Evolutionary conservation across 2,888 invertebrate genomes (phyloP), one percentile per base, ranked within the genome.

Genomic region (Cylloceria caligata): DNA sequence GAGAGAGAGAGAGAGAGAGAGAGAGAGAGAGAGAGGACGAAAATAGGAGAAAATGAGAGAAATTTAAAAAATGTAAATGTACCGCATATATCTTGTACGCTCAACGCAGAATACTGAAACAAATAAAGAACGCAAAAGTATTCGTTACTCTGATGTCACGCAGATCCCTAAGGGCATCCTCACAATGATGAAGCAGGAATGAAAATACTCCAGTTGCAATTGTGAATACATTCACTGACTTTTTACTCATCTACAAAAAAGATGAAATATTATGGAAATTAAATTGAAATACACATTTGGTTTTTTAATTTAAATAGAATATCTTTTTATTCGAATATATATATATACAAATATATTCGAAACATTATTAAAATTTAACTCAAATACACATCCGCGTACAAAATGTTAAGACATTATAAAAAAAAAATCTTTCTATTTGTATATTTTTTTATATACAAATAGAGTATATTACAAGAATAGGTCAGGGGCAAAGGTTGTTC

Each of bases 111-210:
- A 52, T 3, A 52, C 27, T 55, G 49, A 27, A n/a, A 55, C 11
- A 55, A 27, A 55, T 55, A 55, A 27, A 55, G 24, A 55, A 27
- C 27, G 27, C n/a, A 16, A 45, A 27, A 24, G 55, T 55, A 55
- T 55, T 55, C 27, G 27, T 55, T 55, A 13, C 27, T 2, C 27
- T 27, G 55, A 27, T 27, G 55, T 55, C 27, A 27, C 55, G 55
- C 27, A 13, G 5, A 11, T 55, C 55, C 55, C 55, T 55, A 55
- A 55, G 55, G 55, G 55, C 55, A 27, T 55, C 27, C 13, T 27
- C 27, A 55, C 55, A 55, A 55, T 55, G 27, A 24, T 27, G 55
- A 27, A 27, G 11, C 27, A 9, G 27, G 27, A 55, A 27, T 11
- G 55, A 55, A 0, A 55, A 55, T 55, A 27, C 27, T 21, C 0